Evolutionary conservation across 2,797 vertebrate genomes (phyloP), one percentile per base, ranked within the genome.

Genomic region (Platalea minor): DNA sequence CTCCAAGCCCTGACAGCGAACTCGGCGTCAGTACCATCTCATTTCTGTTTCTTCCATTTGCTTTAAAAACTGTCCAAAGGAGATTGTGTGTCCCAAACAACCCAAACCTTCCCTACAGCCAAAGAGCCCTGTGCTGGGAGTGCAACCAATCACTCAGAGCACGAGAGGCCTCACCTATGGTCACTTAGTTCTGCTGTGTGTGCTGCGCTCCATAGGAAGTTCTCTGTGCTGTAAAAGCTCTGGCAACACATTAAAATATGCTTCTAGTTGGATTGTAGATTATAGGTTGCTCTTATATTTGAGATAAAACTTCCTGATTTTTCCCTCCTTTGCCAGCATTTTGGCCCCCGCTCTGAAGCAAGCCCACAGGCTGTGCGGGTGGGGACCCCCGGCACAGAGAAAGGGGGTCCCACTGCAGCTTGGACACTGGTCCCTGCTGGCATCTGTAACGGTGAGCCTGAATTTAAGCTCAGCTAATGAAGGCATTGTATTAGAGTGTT

Each of bases 1-100:
- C 72, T 78, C 51, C 57, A 25, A 24, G 43, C 18, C n/a, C 31
- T 48, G 63, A 7, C 43, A 19, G 48, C 1, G 0, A 51, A 4
- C 48, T 74, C 19, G 0, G 23, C 5, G n/a, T 4, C 6, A 1
- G n/a, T 25, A 0, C 72, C 3, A 1, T 1, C 6, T 53, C 17
- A 60, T 18, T 51, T 80, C 60, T 70, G 31, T 39, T 67, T 26
- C 48, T 43, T 79, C 82, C 5, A 1, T 24, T n/a, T 3, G 2
- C 85, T 61, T 46, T 9, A 54, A 69, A 89, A 91, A 16, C 48
- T 20, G 17, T 29, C 57, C 43, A 12, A 39, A 72, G 63, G 56
- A 48, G 13, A 3, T 2, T 12, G 8, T 7, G 29, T 5, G 16
- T 24, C 33, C 4, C 29, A 17, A 64, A 28, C 4, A 35, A 25